Base-by-base conservation (phyloP, 2,888 invertebrate species). In the Nemapogon koenigi region DNA sequence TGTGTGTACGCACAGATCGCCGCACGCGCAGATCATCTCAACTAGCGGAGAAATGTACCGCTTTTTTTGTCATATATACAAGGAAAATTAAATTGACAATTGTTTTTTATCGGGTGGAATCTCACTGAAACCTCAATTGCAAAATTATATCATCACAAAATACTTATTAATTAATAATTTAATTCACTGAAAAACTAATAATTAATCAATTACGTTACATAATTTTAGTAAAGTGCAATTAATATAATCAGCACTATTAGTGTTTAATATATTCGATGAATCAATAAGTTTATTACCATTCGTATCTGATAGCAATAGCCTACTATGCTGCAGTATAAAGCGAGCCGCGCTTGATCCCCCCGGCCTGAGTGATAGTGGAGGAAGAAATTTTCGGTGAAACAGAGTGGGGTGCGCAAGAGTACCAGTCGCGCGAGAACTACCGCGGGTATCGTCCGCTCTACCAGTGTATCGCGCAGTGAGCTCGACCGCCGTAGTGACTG, bases 371-470 rank as follows among this genome's bases (percentile, higher is more conserved):
- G 51, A 59, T 60, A 70, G 73, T 75, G 75, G 75, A 67, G 71
- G 70, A 35, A 38, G 41, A 39, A 69, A 65, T 67, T 67, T 69
- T 72, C 64, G 73, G 75, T 73, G 68, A 70, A 73, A 67, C 71
- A 69, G 63, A 75, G 76, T 75, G 73, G 76, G 76, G 75, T 76
- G 76, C 75, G 73, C 70, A 47, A 55, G 71, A 72, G 75, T 67
- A 57, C 35, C 71, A 73, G 73, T 75, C 69, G 56, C 60, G 59
- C 55, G 50, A 49, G 50, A 59, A 52, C 56, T 53, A 66, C 71
- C 69, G 73, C 65, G 66, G 63, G 61, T 56, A 55, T 62, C 65
- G 72, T 65, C 61, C 68, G 75, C 62, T 22, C 17, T 22, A 14
- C 27, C 18, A 18, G 25, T 26, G 35, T 35, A n/a, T n/a, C n/a